Evolutionary conservation across 2,113 vertebrate species (phyloP), one percentile per base, ranked within the genome.

Genomic region (Irena cyanogastra): DNA sequence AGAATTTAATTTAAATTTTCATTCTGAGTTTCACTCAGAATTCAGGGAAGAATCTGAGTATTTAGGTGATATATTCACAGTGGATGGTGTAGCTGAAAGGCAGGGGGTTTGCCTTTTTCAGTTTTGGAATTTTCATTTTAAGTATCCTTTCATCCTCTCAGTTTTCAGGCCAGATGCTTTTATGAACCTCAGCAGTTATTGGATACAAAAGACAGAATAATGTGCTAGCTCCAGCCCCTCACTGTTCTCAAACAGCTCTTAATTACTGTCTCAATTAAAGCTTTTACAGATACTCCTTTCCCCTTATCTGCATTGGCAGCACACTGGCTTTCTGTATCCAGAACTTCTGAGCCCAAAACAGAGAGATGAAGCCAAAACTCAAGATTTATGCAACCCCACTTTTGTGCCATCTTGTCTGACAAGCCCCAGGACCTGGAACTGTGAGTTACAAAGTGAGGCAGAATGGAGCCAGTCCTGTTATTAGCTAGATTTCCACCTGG

Each of bases 201-300:
- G 78, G 71, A 93, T 82, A 57, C 61, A 79, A 89, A 89, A 89
- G 61, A 35, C 57, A 65, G 3, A 1, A 0, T 14, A 83, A 75
- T 1, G 0, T 90, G 57, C 35, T 54, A 75, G 56, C 45, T 84
- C 41, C 63, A 90, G 65, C 69, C 28, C 71, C 91, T 87, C 37
- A 21, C 72, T 89, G 31, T 75, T 94, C 83, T 81, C 69, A 81
- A 71, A 75, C 24, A 76, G 61, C 76, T 85, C 68, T 90, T 94
- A 92, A 93, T 94, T 91, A 80, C 78, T 69, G n/a, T 49, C 70
- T 85, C 85, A 79, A 21, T 82, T 91, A 87, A 94, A 89, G 69
- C 69, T 84, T 87, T 95, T 93, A 65, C 79, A 15, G 63, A 37
- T 76, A 88, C 69, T 84, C 74, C 81, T 91, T 75, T 59, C 76